phyloP scores from a whole-genome alignment of 2,888 invertebrate species.

The Villa cingulata region DNA sequence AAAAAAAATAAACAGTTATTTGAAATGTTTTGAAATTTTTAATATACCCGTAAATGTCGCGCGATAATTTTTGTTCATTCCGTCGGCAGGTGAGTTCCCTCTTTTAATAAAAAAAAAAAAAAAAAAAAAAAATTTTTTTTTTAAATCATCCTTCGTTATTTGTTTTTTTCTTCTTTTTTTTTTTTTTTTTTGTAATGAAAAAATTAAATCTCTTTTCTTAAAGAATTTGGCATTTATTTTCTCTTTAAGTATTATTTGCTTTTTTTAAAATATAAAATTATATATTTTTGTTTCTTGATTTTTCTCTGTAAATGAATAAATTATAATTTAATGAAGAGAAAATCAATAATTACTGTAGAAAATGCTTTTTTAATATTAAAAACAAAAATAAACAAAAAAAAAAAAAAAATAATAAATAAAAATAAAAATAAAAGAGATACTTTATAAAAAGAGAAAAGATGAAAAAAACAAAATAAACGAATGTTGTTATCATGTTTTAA shows the following conservation, averaged over 20 bases:
- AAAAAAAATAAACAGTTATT: too few species aligned
- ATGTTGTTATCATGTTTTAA: slow-evolving; percentile 2
- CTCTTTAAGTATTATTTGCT: too few species aligned
- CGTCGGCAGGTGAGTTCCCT: slow-evolving; percentile 27
- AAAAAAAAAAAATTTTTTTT: slow-evolving; percentile 14
- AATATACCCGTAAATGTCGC: not conserved
- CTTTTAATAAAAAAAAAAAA: slow-evolving; percentile 25
- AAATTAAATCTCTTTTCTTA: slow-evolving; percentile 15
- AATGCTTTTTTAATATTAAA: not conserved
- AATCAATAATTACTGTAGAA: too few species aligned
- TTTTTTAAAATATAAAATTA: too few species aligned
- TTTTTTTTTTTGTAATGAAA: too few species aligned
- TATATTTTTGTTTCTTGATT: too few species aligned
- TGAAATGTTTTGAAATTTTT: too few species aligned
- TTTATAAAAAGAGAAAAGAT: not conserved
- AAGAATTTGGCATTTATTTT: slow-evolving; percentile 15
- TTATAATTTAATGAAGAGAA: too few species aligned
- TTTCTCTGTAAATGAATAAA: too few species aligned
- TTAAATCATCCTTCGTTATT: slow-evolving; percentile 3
- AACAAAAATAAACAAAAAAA: too few species aligned
- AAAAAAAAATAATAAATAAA: too few species aligned
- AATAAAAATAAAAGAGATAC: too few species aligned
- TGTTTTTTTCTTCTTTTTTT: slow-evolving; percentile 9
- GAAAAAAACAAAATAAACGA: slow-evolving; percentile 11
- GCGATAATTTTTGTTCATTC: slow-evolving; percentile 3